A percentile compares a stretch with the other conserved stretches of the same genome.
phyloP scores from a whole-genome alignment of 2,888 invertebrate genomes.

The Oscheius sp. region DNA sequence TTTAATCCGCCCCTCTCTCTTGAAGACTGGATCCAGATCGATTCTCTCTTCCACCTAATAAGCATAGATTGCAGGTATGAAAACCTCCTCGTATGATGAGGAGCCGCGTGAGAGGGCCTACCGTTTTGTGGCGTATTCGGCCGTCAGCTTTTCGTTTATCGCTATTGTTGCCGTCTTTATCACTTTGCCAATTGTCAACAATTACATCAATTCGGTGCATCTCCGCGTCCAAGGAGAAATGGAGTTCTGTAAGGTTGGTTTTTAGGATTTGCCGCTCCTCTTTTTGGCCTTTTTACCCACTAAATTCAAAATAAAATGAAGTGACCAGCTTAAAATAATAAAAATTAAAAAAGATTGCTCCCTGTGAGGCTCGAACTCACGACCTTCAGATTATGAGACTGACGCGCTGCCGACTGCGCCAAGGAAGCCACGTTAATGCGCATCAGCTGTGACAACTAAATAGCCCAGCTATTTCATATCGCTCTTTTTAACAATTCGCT shows the following conservation, averaged over 20 bases:
- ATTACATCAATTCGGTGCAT: conserved; percentile 69
- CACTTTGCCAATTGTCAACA: conserved; percentile 70
- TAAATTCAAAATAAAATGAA: too few relatives aligned
- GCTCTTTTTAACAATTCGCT: neutral
- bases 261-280: too few relatives aligned
- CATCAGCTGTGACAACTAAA: too few relatives aligned
- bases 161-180: conserved; percentile 69
- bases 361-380: conserved; percentile 90
- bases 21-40: too few relatives aligned
- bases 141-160: conserved; percentile 65
- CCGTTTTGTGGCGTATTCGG: conserved; percentile 68
- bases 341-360: conserved; percentile 48
- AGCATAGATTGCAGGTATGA: conserved; percentile 34
- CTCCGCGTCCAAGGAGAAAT: conserved; percentile 67
- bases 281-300: too few relatives aligned
- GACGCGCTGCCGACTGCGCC: conserved; percentile 83
- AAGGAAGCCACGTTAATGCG: too few relatives aligned
- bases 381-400: conserved; percentile 92
- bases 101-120: conserved; percentile 54
- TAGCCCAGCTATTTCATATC: too few relatives aligned
- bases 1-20: too few relatives aligned
- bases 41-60: neutral
- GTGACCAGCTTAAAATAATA: too few relatives aligned
- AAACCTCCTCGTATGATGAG: conserved; percentile 32
- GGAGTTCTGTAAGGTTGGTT: conserved; percentile 62